Conservation (phyloP, 2,888 invertebrate genomes). For the Drosophila barbarae region DNA sequence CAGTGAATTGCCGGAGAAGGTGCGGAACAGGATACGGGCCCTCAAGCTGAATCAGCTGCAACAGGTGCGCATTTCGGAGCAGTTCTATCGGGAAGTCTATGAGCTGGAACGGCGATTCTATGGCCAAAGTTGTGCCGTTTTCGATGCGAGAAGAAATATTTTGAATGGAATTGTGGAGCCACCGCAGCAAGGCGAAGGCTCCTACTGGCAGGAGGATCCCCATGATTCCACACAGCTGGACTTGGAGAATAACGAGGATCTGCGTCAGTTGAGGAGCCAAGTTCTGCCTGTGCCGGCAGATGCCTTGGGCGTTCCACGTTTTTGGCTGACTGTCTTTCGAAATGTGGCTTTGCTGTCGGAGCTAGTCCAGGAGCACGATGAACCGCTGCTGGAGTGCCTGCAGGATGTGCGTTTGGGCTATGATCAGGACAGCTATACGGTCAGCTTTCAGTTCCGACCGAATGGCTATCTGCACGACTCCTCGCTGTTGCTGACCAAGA, state of each 20-base stretch:
- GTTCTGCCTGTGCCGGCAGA: conserved; percentile 37
- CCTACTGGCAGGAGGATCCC: conserved; percentile 51
- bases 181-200: conserved; percentile 25
- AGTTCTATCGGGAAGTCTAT: conserved; percentile 29
- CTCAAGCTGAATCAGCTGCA: conserved; percentile 26
- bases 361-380: conserved; percentile 60
- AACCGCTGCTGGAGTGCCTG: conserved; percentile 54
- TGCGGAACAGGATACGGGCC: conserved; percentile 21
- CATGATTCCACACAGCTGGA: conserved; percentile 42
- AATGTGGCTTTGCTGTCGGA: conserved; percentile 61
- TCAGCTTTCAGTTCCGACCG: conserved; percentile 51
- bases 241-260: conserved; percentile 51
- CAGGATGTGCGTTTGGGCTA: conserved; percentile 54
- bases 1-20: conserved; percentile 1
- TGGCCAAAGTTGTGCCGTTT: conserved; percentile 45
- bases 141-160: conserved; percentile 55
- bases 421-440: conserved; percentile 54
- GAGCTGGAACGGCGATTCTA: conserved; percentile 51
- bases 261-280: conserved; percentile 40
- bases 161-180: conserved; percentile 53
- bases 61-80: conserved; percentile 26
- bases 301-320: conserved; percentile 53
- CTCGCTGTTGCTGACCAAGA: conserved; percentile 54
- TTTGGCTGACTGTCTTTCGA: conserved; percentile 64
- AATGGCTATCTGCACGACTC: conserved; percentile 55